A percentile compares a stretch with the other conserved stretches of the same genome.
Conservation (phyloP, 2,113 vertebrate genomes). For the Theristicus caerulescens region DNA sequence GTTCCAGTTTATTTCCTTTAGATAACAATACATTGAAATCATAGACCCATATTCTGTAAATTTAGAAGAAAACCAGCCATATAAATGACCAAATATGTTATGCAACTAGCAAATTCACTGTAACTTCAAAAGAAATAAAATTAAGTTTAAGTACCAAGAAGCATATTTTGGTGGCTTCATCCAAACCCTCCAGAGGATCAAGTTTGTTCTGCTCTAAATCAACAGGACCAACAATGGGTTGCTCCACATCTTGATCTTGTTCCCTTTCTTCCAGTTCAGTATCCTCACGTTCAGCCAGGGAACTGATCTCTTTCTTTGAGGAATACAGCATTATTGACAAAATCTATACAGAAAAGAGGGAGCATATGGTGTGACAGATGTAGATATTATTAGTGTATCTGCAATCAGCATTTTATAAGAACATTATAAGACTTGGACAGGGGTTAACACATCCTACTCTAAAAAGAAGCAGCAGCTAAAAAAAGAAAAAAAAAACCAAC, state of each 20-base stretch:
- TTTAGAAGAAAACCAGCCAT: not conserved
- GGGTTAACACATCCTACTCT: not conserved
- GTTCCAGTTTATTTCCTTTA: not conserved
- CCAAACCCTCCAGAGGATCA: conserved; percentile 91
- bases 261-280: conserved; percentile 76
- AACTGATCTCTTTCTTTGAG: conserved; percentile 90
- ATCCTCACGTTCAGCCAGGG: conserved; percentile 80
- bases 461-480: not conserved
- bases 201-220: conserved; percentile 82
- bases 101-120: not conserved
- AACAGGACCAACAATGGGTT: conserved; percentile 73
- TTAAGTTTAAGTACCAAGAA: conserved; percentile 83
- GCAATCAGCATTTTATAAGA: not conserved
- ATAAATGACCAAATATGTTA: not conserved
- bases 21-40: not conserved
- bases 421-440: not conserved
- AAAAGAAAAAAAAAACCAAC: not conserved
- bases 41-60: not conserved
- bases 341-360: conserved; percentile 68
- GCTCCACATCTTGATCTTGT: conserved; percentile 83
- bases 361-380: conserved; percentile 3
- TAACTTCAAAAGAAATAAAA: not conserved
- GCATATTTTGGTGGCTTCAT: conserved; percentile 95
- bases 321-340: conserved; percentile 97
- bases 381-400: not conserved